phyloP scores from a whole-genome alignment of 2,797 vertebrate genomes.

The Perodicticus potto region DNA sequence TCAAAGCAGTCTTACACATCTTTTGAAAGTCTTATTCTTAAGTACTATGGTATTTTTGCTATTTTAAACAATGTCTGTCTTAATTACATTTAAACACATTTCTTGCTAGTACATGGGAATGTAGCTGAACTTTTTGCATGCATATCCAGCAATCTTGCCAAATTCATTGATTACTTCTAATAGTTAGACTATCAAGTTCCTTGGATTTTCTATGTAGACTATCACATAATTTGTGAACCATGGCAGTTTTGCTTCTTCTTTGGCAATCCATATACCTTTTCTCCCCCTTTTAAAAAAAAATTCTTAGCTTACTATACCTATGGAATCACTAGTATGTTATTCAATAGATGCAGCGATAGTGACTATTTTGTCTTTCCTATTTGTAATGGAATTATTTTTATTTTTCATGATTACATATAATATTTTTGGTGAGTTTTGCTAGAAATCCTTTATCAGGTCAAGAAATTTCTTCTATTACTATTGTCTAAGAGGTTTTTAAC shows the following conservation, averaged over 20 bases:
- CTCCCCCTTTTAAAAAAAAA: neutral
- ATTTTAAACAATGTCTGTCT: conserved; percentile 24
- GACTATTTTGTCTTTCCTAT: conserved; percentile 45
- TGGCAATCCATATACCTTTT: neutral
- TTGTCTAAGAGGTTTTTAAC: conserved; percentile 27
- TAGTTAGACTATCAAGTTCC: neutral
- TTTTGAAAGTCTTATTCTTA: conserved; percentile 36
- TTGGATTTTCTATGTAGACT: neutral
- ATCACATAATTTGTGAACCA: conserved; percentile 11
- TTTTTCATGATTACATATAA: neutral
- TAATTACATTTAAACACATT: neutral
- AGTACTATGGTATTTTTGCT: neutral
- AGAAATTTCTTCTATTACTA: conserved; percentile 16
- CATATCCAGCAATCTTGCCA: neutral
- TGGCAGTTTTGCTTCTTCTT: neutral
- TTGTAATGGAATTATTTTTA: conserved; percentile 37
- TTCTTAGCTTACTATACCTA: conserved; percentile 34
- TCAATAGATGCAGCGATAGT: neutral
- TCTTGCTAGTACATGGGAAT: neutral
- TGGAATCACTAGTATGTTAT: neutral
- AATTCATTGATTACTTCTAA: conserved; percentile 1
- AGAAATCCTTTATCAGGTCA: conserved; percentile 4
- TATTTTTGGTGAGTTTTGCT: neutral
- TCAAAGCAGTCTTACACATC: neutral
- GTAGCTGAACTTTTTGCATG: neutral